Evolutionary conservation across 2,888 invertebrate genomes (phyloP), one percentile per base, ranked within the genome.

Genomic region (Reticulitermes lucifugus): DNA sequence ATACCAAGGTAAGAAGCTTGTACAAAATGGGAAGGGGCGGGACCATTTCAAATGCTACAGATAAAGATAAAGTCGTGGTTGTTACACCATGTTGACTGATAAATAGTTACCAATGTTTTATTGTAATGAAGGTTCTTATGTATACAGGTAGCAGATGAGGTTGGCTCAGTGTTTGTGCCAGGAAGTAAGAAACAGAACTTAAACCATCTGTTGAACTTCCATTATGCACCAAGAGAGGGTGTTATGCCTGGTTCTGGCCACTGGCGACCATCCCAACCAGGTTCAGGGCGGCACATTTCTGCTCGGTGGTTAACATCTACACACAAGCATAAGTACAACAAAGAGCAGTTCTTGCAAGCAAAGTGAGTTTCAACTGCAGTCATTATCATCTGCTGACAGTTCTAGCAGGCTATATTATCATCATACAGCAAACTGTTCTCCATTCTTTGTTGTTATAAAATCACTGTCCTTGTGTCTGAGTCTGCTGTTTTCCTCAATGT

Each of bases 161-260:
- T 94, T 91, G 96, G 96, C 93, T 97, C 97, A 90, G 95, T 96
- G 89, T 95, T 96, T 93, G 92, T 93, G 90, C 94, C 94, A 91
- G 96, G 96, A 92, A 96, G 96, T 91, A 97, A 96, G 91, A 97
- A 97, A 93, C 96, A 96, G 92, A 98, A 96, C 92, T 93, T 97
- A 92, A 98, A 97, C 92, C 97, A 98, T 94, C 94, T 98, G 94
- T 94, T 98, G 89, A 98, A 98, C 92, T 98, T 98, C 92, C 95
- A 96, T 91, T 97, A 96, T 91, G 94, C 94, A 87, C 94, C 95
- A 79, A 93, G 95, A 81, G 94, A 89, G 75, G 88, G 84, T 80
- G 86, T 83, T 35, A 84, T 84, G 75, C 65, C 65, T 65, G 55
- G 55, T 55, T 88, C 88, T 29, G 86, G 88, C 83, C 88, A 88